Evolutionary conservation across 2,113 vertebrate genomes (phyloP).

Genomic region (Desmodus rotundus): DNA sequence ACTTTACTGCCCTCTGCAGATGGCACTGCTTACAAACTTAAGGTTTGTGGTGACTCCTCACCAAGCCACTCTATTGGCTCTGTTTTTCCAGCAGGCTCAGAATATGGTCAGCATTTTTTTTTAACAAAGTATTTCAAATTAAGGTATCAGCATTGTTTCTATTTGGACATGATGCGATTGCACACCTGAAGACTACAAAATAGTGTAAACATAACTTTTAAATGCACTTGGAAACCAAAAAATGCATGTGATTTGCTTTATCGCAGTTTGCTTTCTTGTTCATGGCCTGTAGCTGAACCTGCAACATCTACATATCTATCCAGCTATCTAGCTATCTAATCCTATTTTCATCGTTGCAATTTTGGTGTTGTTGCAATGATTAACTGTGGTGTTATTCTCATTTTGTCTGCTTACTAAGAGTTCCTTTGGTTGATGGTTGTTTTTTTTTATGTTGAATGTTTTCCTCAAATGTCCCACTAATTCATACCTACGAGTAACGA

Average conservation of each 20-base stretch:
- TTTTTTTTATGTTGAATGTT: background rate
- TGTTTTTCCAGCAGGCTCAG: background rate
- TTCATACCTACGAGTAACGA: background rate
- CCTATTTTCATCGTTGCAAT: background rate
- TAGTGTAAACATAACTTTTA: background rate
- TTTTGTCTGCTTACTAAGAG: background rate
- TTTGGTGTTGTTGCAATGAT: background rate
- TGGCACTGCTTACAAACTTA: background rate
- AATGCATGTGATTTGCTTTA: background rate
- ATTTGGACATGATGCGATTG: background rate
- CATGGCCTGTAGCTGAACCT: background rate
- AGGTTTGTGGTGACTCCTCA: background rate
- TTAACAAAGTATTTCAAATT: background rate
- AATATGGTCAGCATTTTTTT: background rate
- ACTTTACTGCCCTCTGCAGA: background rate
- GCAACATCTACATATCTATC: background rate
- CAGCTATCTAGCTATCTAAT: background rate
- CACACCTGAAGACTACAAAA: background rate
- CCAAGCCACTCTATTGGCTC: background rate
- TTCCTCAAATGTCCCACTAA: background rate
- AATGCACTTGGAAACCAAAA: background rate
- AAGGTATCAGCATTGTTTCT: background rate
- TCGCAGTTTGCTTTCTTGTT: background rate
- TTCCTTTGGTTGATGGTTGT: background rate
- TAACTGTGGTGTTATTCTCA: background rate